These are phyloP conservation scores for Parauchenoglanis ngamensis DNA, from an alignment of 2,797 vertebrate genomes.

Conservation along the genomic window DNA sequence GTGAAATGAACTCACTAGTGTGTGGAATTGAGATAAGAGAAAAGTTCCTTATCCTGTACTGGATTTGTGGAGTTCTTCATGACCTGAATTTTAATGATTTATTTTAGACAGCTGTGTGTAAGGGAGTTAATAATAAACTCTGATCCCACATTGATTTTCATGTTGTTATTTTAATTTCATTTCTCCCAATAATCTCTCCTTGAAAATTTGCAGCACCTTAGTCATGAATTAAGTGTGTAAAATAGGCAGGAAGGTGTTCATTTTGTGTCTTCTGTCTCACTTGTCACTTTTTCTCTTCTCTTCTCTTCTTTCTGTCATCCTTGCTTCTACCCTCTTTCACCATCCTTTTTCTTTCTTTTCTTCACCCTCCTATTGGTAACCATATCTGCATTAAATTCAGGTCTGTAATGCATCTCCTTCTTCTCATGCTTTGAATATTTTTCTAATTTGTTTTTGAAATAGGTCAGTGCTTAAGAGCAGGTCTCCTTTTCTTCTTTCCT, in stretches of 20 bases:
- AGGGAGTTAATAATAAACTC: conserved; percentile 13
- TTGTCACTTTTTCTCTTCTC: not conserved
- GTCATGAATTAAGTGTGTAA: not conserved
- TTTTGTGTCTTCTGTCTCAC: not conserved
- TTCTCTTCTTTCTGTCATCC: not conserved
- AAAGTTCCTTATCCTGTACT: conserved; percentile 5
- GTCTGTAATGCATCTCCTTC: not conserved
- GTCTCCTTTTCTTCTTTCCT: not conserved
- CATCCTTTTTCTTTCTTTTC: not conserved
- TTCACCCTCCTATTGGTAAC: not conserved
- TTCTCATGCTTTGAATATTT: conserved; percentile 15
- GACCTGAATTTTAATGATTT: conserved; percentile 12
- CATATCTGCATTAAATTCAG: not conserved
- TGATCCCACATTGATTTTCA: conserved; percentile 5
- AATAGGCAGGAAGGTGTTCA: not conserved
- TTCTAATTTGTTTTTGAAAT: conserved; percentile 15
- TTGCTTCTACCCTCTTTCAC: not conserved
- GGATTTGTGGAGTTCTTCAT: not conserved
- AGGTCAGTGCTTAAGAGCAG: not conserved
- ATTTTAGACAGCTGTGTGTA: conserved; percentile 14
- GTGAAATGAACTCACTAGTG: not conserved
- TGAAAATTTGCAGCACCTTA: not conserved
- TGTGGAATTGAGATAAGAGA: conserved; percentile 10
- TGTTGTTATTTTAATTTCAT: conserved; percentile 6
- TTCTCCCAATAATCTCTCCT: conserved; percentile 3